A percentile compares a stretch with the other conserved stretches of the same genome.
These are phyloP conservation scores for Aplochiton taeniatus DNA, from an alignment of 2,797 vertebrate genomes.

Conservation along the genomic window DNA sequence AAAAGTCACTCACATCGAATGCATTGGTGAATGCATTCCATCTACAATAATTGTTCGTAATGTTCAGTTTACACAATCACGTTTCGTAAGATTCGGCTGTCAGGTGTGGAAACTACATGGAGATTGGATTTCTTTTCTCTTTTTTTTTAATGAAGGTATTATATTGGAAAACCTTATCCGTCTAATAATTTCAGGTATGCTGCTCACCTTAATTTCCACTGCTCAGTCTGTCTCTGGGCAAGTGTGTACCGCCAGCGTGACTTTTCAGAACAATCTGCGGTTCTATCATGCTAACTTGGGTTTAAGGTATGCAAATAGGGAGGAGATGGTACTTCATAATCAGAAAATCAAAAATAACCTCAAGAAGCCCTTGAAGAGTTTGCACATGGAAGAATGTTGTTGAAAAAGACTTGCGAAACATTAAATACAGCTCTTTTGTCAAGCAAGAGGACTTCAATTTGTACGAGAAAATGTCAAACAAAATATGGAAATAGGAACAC, in stretches of 20 bases:
- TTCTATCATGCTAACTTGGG: constrained; percentile 1
- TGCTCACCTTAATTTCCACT: constrained; percentile 26
- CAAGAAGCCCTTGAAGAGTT: constrained; percentile 3
- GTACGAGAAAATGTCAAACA: too few relatives aligned
- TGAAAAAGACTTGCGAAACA: too few relatives aligned
- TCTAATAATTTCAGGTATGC: constrained; percentile 26
- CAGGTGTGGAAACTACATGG: too few relatives aligned
- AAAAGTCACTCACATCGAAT: too few relatives aligned
- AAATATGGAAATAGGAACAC: too few relatives aligned
- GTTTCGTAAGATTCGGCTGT: too few relatives aligned
- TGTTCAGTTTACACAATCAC: too few relatives aligned
- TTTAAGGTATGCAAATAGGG: not conserved
- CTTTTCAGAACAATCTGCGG: not conserved
- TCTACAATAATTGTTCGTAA: too few relatives aligned
- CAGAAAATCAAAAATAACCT: not conserved
- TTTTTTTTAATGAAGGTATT: too few relatives aligned
- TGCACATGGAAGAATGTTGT: not conserved
- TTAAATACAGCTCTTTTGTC: not conserved
- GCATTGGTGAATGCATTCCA: too few relatives aligned
- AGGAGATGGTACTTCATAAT: constrained; percentile 2
- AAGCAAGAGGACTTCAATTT: not conserved
- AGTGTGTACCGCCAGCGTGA: not conserved
- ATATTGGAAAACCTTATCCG: too few relatives aligned
- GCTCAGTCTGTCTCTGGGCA: constrained; percentile 6
- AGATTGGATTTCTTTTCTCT: too few relatives aligned